phyloP scores from a whole-genome alignment of 2,888 invertebrate genomes.

The Lycophotia porphyrea region DNA sequence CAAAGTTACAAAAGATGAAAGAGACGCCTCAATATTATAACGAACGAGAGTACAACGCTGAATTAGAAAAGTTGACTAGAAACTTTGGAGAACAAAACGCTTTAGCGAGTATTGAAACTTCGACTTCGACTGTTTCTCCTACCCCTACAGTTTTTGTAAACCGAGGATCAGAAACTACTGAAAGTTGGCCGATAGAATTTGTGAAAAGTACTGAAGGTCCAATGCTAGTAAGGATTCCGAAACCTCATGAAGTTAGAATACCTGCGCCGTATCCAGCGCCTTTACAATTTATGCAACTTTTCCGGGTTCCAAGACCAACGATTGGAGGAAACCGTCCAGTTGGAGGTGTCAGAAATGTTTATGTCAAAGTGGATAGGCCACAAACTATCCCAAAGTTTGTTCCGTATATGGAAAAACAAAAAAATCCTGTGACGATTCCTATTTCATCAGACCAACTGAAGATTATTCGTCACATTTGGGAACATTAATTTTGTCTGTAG shows the following conservation, averaged over 20 bases:
- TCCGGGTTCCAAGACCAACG: conserved; percentile 70
- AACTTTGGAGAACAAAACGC: conserved; percentile 76
- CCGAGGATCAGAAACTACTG: conserved; percentile 68
- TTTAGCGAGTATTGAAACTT: conserved; percentile 73
- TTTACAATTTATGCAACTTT: conserved; percentile 69
- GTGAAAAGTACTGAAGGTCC: conserved; percentile 68
- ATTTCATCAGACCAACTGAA: conserved; percentile 71
- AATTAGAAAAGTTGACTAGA: conserved; percentile 74
- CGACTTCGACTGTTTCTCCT: conserved; percentile 70
- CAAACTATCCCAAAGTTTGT: conserved; percentile 68
- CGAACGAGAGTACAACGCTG: conserved; percentile 72
- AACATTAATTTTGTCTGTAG: conserved; percentile 68
- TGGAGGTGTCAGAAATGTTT: conserved; percentile 71
- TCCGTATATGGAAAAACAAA: conserved; percentile 71
- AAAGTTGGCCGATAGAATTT: conserved; percentile 66
- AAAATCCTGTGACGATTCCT: conserved; percentile 68
- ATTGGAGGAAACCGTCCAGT: conserved; percentile 68
- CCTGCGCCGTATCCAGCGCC: conserved; percentile 70
- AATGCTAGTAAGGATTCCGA: conserved; percentile 25
- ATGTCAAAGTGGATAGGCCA: conserved; percentile 73
- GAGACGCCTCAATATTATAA: conserved; percentile 78
- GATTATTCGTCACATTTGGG: conserved; percentile 78
- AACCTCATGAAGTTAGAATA: conserved; percentile 67
- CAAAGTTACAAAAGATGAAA: conserved; percentile 70
- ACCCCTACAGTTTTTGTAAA: conserved; percentile 70